Evolutionary conservation across 1,140 invertebrate species (phyloP), one percentile per base, ranked within the genome.

Genomic region (Glossosoma conforme): DNA sequence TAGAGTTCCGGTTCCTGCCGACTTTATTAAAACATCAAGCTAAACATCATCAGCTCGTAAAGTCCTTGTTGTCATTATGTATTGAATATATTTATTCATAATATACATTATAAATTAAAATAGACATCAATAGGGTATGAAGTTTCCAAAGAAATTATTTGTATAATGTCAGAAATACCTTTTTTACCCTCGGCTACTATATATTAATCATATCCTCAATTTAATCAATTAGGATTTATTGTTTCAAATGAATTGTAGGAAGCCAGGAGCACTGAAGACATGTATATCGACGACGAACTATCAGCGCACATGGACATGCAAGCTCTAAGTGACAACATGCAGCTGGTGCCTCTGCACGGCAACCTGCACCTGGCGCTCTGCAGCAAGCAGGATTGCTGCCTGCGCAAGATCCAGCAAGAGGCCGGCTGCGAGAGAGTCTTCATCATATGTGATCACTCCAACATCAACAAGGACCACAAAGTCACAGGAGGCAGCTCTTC

Each of bases 281-380:
- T 75, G 50, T 75, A 75, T 61, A 75, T 75, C 45, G 72, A 75
- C 56, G 72, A 75, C 59, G 72, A 75, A 18, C 46, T 75, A 9
- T 70, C 69, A 3, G 66, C 68, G 1, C 66, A 73, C 13, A 64
- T 68, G 61, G 68, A 73, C 51, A 49, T 45, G n/a, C 52, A 59
- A 14, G 70, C 67, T 56, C 70, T 73, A 43, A 68, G 68, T 41
- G 68, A 68, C 3, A 63, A 61, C 40, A 65, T 72, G 48, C 65
- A 66, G 33, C 56, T 72, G 18, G 65, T 72, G 1, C 72, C 70
- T 0, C 49, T 72, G 6, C 65, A 69, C 56, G 65, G 68, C 19
- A 72, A 68, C 3, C 35, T 72, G 28, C 72, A 75, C 60, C 70
- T 72, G 47, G 64, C 70, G 17, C 61, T 70, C 1, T 74, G 71